Evolutionary conservation across 2,113 vertebrate genomes (phyloP).

Genomic region (Rattus norvegicus): GRCr8 NC_086019.1:103803001-103803500

Average conservation of each 20-base stretch:
- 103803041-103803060: not conserved
- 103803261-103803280: not conserved
- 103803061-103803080: not conserved
- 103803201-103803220: constrained; percentile 50
- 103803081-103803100: not conserved
- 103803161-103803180: not conserved
- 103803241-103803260: not conserved
- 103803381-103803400: constrained; percentile 50
- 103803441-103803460: not conserved
- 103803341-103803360: not conserved
- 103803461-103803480: not conserved
- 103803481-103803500: constrained; percentile 46
- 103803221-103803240: not conserved
- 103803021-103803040: not conserved
- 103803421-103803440: not conserved
- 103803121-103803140: constrained; percentile 53
- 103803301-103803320: not conserved
- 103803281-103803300: not conserved
- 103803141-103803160: not conserved
- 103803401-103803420: constrained; percentile 12
- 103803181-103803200: not conserved
- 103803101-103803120: not conserved
- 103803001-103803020: not conserved
- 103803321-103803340: not conserved
- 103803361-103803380: not conserved